Evolutionary conservation across 2,113 vertebrate genomes (phyloP), one percentile per base, ranked within the genome.

Genomic region (Alligator sinensis): DNA sequence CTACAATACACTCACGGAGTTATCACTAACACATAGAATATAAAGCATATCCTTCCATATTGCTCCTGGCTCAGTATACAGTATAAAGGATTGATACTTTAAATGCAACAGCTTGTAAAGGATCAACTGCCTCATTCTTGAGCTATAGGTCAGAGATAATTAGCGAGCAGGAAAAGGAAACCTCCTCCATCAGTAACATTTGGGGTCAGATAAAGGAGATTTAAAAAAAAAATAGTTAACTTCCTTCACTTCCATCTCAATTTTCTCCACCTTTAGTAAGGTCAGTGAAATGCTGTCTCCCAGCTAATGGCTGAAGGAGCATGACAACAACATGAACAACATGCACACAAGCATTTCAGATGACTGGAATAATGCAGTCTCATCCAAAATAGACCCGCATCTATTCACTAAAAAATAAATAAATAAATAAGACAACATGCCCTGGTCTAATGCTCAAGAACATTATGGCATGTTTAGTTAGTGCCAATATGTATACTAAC

Each of bases 341-440:
- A 63, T 30, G 19, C 19, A 63, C 10, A 9, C 55, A 61, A 62
- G 24, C 9, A 72, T 58, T 82, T 66, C 38, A 17, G 72, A 14
- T 9, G 3, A 77, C 22, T 3, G 7, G 28, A 54, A 25, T 4
- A 27, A 4, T 57, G 28, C 0, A 0, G 12, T 58, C 28, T 60
- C 24, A 38, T 10, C 6, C 2, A 1, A 74, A 82, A 18, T 5
- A 54, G 7, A 14, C 6, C 24, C 25, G 14, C 47, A 22, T 47
- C 14, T 74, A 47, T 47, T 47, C 47, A 47, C 47, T 47, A 47
- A 47, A 47, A 47, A 6, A 47, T 47, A 47, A 47, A 47, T 8
- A 47, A 47, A 47, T 47, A 47, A 47, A 47, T 47, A 47, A 47
- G 47, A 47, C 47, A 47, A 47, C 47, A 47, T 47, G 47, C 47